Evolutionary conservation across 2,113 vertebrate genomes (phyloP).

Genomic region (Aptenodytes patagonicus): DNA sequence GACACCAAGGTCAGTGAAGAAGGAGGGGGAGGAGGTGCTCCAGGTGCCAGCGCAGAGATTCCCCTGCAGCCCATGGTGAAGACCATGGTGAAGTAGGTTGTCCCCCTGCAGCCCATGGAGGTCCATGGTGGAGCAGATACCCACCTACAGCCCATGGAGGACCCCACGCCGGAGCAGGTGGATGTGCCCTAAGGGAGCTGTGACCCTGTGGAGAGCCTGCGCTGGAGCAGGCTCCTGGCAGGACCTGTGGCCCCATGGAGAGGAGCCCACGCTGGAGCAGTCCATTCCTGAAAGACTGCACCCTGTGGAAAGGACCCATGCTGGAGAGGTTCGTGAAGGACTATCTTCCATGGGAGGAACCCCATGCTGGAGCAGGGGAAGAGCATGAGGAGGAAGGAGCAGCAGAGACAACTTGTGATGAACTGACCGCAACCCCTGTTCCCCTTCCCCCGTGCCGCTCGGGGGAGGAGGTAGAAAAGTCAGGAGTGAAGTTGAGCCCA

Average conservation of each 20-base stretch:
- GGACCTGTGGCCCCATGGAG: neutral
- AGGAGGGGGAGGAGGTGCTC: neutral
- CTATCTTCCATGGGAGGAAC: neutral
- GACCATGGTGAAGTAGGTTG: neutral
- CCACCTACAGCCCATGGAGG: neutral
- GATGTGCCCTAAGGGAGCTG: neutral
- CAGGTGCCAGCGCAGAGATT: neutral
- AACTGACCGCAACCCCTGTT: neutral
- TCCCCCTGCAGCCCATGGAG: neutral
- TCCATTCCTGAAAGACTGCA: no score
- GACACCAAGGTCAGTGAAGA: neutral
- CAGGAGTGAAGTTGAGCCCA: neutral
- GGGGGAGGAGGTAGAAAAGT: neutral
- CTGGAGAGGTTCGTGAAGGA: neutral
- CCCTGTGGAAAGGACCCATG: no score
- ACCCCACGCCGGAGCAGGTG: neutral
- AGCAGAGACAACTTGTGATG: neutral
- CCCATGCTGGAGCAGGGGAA: neutral
- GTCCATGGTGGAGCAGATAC: neutral
- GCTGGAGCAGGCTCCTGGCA: neutral
- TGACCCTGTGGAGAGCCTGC: neutral
- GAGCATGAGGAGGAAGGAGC: neutral
- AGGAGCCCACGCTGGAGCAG: neutral
- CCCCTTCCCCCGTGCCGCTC: rapidly evolving
- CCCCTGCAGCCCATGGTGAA: neutral